Conservation (phyloP, 1,140 invertebrate genomes). For the Ericerus pela region DNA sequence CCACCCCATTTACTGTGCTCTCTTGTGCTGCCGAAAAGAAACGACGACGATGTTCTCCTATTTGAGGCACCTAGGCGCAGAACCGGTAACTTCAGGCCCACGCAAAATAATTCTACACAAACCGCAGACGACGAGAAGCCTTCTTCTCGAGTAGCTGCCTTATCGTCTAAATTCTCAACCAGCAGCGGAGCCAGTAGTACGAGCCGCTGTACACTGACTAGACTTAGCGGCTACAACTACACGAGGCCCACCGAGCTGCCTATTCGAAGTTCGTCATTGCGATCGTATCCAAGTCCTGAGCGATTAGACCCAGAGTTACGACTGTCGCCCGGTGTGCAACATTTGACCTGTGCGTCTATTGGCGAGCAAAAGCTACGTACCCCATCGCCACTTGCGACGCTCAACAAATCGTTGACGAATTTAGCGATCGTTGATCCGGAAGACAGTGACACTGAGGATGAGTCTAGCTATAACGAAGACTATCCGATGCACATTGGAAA, state of each 20-base stretch:
- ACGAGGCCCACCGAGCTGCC: constrained; percentile 18
- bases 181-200: not conserved
- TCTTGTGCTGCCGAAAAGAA: constrained; percentile 3
- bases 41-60: constrained; percentile 6
- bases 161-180: not conserved
- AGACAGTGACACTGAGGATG: not conserved
- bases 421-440: not conserved
- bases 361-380: not conserved
- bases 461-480: not conserved
- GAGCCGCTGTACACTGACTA: constrained; percentile 13
- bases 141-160: constrained; percentile 1
- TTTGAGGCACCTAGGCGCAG: not conserved
- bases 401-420: not conserved
- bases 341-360: not conserved
- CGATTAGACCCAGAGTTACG: not conserved
- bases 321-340: not conserved
- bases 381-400: not conserved
- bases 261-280: constrained; percentile 13
- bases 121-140: not conserved
- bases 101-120: not conserved
- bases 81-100: not conserved
- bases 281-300: not conserved
- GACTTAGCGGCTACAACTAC: constrained; percentile 12
- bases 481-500: not conserved
- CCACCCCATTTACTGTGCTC: too few species aligned